phyloP scores from a whole-genome alignment of 2,113 vertebrate genomes.

The Cygnus atratus region DNA sequence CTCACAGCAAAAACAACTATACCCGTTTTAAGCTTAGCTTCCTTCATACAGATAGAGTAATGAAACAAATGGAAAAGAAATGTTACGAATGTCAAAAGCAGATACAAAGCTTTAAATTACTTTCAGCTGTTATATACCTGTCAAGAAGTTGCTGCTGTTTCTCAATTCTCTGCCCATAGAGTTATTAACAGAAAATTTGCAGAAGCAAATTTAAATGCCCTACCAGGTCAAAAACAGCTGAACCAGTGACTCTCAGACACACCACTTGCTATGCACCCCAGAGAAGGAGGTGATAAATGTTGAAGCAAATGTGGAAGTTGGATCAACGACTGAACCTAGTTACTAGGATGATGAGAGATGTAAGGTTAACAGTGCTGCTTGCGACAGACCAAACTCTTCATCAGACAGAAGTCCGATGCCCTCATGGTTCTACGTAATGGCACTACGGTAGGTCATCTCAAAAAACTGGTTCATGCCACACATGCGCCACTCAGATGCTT shows the following conservation, averaged over 20 bases:
- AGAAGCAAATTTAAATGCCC: not conserved
- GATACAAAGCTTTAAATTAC: not conserved
- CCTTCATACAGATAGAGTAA: not conserved
- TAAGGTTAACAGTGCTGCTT: not conserved
- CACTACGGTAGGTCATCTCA: not conserved
- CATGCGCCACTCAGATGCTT: not conserved
- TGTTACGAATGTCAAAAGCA: not conserved
- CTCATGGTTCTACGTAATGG: not conserved
- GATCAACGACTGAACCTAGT: not conserved
- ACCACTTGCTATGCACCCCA: not conserved
- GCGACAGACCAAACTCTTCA: not conserved
- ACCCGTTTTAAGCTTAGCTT: not conserved
- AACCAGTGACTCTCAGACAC: not conserved
- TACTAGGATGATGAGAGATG: not conserved
- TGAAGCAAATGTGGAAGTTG: not conserved
- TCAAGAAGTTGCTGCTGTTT: not conserved
- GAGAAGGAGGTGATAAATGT: fast-evolving
- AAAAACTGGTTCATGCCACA: not conserved
- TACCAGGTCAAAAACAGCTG: not conserved
- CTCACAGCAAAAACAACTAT: not conserved
- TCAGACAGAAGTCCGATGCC: not conserved
- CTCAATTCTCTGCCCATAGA: not conserved
- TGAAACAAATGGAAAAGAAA: not conserved
- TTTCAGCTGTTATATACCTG: not conserved
- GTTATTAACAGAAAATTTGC: not conserved